phyloP scores from a whole-genome alignment of 2,113 vertebrate species.

The Plestiodon gilberti region DNA sequence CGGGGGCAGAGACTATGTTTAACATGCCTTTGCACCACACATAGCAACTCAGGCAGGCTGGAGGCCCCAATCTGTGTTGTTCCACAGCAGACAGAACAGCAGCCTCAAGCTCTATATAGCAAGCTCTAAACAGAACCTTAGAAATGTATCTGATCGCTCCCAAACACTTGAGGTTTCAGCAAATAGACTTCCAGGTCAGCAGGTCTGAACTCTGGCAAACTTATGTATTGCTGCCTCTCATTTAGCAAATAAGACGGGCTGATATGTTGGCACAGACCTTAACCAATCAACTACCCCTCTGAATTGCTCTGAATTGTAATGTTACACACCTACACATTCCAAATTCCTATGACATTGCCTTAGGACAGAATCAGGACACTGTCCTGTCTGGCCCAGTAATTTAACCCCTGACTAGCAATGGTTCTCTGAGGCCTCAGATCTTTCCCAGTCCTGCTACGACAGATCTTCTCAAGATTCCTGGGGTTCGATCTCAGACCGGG shows the following conservation, averaged over 20 bases:
- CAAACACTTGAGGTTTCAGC: not conserved
- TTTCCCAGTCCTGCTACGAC: too few species aligned
- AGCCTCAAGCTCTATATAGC: not conserved
- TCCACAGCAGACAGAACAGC: not conserved
- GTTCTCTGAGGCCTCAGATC: not conserved
- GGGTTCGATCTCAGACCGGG: too few species aligned
- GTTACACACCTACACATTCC: not conserved
- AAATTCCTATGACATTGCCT: not conserved
- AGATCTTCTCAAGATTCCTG: too few species aligned
- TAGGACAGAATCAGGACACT: not conserved
- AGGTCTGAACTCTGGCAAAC: too few species aligned
- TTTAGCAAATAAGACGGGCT: not conserved
- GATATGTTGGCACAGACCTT: not conserved
- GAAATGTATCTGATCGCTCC: not conserved
- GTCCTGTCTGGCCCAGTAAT: not conserved
- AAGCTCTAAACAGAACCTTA: not conserved
- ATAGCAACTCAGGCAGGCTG: not conserved
- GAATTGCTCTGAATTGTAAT: too few species aligned
- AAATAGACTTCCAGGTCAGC: not conserved
- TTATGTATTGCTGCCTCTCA: not conserved
- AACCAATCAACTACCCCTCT: too few species aligned
- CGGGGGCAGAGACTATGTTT: not conserved
- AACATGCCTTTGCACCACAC: not conserved
- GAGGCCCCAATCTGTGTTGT: too few species aligned
- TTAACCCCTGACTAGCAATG: not conserved